A percentile compares a stretch with the other conserved stretches of the same genome.
phyloP scores from a whole-genome alignment of 2,888 invertebrate species.

The Pediacus dermestoides region DNA sequence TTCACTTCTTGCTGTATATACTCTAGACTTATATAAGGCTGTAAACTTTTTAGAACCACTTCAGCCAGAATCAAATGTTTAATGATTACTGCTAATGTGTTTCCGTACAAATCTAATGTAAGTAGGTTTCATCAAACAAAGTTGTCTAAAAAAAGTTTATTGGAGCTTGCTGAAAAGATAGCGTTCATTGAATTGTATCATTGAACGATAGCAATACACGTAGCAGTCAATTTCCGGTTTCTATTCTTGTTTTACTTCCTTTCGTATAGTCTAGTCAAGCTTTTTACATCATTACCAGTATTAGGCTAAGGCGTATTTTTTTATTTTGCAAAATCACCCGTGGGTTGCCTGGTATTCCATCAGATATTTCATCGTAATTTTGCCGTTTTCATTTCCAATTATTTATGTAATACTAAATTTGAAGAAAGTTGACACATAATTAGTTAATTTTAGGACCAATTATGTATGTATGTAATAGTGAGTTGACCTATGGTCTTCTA shows the following conservation, averaged over 20 bases:
- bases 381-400: too few relatives aligned
- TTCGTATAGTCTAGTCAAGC: conserved; percentile 28
- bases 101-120: conserved; percentile 15
- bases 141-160: conserved; percentile 11
- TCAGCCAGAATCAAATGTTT: conserved; percentile 16
- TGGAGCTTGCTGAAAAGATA: conserved; percentile 14
- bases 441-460: too few relatives aligned
- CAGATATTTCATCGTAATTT: too few relatives aligned
- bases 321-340: too few relatives aligned
- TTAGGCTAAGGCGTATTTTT: background rate
- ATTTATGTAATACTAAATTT: too few relatives aligned
- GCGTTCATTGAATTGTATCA: conserved; percentile 32
- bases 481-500: too few relatives aligned
- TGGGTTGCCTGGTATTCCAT: too few relatives aligned
- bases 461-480: too few relatives aligned
- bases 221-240: conserved; percentile 39
- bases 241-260: conserved; percentile 37
- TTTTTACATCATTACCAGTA: conserved; percentile 28
- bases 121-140: conserved; percentile 20
- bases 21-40: too few relatives aligned
- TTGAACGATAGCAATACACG: conserved; percentile 35
- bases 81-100: conserved; percentile 19
- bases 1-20: too few relatives aligned
- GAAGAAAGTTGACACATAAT: too few relatives aligned
- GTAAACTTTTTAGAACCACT: too few relatives aligned